Conservation (phyloP, 1,140 invertebrate species). For the Leptinotarsa lineolata region DNA sequence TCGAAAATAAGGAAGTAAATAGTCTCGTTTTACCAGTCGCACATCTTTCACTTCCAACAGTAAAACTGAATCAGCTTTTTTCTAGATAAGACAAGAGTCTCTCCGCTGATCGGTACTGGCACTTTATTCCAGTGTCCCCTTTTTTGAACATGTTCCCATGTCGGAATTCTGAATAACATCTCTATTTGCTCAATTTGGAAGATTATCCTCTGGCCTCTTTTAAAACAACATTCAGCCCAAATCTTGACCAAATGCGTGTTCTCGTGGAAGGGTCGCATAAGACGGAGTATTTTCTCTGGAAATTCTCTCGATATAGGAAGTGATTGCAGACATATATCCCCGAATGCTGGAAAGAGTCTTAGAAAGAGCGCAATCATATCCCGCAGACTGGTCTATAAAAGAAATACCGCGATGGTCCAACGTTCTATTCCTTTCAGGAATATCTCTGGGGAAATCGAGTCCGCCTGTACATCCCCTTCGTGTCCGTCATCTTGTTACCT, state of each 20-base stretch:
- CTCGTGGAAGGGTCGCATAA: background rate
- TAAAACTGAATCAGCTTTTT: too few species aligned
- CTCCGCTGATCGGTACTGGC: too few species aligned
- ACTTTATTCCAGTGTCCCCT: too few species aligned
- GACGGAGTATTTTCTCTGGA: background rate
- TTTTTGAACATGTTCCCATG: too few species aligned
- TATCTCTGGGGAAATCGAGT: conserved; percentile 35
- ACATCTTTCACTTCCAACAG: too few species aligned
- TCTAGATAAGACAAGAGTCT: too few species aligned
- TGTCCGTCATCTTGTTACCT: conserved; percentile 37
- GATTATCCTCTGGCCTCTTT: too few species aligned
- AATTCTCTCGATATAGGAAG: background rate
- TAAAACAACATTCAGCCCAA: background rate
- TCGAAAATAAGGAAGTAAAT: too few species aligned
- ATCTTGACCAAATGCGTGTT: background rate
- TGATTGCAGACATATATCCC: conserved; percentile 6
- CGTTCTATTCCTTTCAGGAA: conserved; percentile 14
- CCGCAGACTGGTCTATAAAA: conserved; percentile 12
- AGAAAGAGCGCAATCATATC: conserved; percentile 2
- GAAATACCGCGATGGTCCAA: background rate
- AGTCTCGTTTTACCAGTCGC: too few species aligned
- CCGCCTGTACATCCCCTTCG: conserved; percentile 29
- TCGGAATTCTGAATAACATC: too few species aligned
- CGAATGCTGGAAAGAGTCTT: background rate
- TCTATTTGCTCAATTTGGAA: too few species aligned